Conservation (phyloP, 2,888 invertebrate genomes). For the Nebria salina region DNA sequence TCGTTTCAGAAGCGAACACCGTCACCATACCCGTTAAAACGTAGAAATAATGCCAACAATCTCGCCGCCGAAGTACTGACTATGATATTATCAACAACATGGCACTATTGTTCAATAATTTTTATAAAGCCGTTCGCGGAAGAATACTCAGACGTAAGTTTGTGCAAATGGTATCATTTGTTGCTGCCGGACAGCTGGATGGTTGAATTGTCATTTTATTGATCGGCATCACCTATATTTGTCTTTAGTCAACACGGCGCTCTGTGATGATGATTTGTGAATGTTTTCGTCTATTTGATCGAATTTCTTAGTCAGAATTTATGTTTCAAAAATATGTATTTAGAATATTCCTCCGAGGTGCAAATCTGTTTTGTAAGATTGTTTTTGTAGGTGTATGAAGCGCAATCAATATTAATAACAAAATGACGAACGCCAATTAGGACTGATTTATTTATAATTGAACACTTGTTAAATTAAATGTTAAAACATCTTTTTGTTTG, state of each 20-base stretch:
- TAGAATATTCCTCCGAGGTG: no score
- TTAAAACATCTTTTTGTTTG: slow-evolving; percentile 48
- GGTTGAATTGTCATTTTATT: slow-evolving; percentile 6
- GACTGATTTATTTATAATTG: no score
- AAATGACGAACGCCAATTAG: no score
- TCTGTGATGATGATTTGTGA: neutral
- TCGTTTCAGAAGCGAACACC: neutral
- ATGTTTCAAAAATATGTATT: no score
- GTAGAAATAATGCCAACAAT: slow-evolving; percentile 20
- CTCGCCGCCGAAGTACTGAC: slow-evolving; percentile 39
- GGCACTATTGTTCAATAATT: slow-evolving; percentile 46
- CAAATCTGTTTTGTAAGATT: no score
- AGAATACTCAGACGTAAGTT: slow-evolving; percentile 46
- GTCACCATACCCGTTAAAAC: neutral
- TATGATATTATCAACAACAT: slow-evolving; percentile 36
- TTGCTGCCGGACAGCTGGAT: neutral
- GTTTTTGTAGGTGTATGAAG: no score
- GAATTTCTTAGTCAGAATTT: no score
- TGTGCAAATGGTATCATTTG: neutral
- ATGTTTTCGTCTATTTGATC: neutral
- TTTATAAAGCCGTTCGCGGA: slow-evolving; percentile 44
- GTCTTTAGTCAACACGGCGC: neutral
- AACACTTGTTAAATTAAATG: no score
- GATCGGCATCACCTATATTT: slow-evolving; percentile 10
- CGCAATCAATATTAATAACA: no score